Evolutionary conservation across 2,888 invertebrate species (phyloP).

Genomic region (Limnephilus lunatus): DNA sequence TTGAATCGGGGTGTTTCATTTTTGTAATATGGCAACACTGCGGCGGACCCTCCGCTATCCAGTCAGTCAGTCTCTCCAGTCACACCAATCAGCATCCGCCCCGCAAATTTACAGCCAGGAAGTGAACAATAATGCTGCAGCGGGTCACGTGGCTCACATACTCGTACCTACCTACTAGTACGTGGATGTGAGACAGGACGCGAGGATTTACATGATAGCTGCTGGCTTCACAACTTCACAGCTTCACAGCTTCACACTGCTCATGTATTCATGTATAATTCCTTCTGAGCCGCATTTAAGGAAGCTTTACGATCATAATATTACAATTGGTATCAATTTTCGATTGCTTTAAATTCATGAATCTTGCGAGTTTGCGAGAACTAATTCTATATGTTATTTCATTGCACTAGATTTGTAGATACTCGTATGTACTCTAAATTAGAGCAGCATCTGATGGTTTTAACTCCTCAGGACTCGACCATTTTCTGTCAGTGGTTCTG

Average conservation of each 20-base stretch:
- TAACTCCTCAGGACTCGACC: not conserved
- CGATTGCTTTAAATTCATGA: not conserved
- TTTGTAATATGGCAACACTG: not conserved
- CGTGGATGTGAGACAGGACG: not conserved
- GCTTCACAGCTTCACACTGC: not conserved
- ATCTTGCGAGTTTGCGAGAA: not conserved
- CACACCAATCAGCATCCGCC: conserved; percentile 49
- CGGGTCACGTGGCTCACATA: not conserved
- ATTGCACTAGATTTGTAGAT: not conserved
- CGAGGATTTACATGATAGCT: not conserved
- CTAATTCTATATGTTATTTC: not conserved
- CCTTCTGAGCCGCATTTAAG: not conserved
- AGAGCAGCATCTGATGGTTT: not conserved
- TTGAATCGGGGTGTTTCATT: too few species aligned
- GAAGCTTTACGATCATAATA: not conserved
- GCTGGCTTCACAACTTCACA: not conserved
- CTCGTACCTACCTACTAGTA: too few species aligned
- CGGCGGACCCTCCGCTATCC: not conserved
- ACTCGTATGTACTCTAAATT: too few species aligned
- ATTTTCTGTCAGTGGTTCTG: too few species aligned
- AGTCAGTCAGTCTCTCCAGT: not conserved
- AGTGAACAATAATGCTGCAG: conserved; percentile 59
- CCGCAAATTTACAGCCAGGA: conserved; percentile 63
- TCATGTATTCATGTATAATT: not conserved
- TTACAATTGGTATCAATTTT: not conserved